A percentile compares a stretch with the other conserved stretches of the same genome.
These are phyloP conservation scores for Leptinotarsa rubiginosa DNA, from an alignment of 2,888 invertebrate genomes.

Conservation along the genomic window DNA sequence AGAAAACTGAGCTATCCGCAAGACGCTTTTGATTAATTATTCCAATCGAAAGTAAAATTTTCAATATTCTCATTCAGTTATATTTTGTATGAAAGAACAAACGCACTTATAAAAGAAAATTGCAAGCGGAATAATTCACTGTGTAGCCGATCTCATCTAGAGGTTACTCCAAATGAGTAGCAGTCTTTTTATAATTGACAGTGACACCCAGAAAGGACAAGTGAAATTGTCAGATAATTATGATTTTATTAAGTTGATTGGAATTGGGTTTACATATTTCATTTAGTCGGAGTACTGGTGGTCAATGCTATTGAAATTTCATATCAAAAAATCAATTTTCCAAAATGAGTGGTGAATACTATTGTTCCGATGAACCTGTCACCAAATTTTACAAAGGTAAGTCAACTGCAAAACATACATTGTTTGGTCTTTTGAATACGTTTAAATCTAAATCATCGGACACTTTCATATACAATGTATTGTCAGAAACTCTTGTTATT, in stretches of 20 bases:
- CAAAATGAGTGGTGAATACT: constrained; percentile 49
- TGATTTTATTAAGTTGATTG: constrained; percentile 38
- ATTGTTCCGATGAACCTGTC: constrained; percentile 36
- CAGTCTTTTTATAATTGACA: background rate
- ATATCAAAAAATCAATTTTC: constrained; percentile 7
- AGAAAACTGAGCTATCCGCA: no score
- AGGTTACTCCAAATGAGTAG: background rate
- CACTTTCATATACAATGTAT: no score
- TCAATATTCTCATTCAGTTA: no score
- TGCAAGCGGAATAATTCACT: background rate
- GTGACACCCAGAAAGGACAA: constrained; percentile 8
- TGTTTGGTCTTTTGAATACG: background rate
- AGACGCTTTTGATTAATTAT: no score
- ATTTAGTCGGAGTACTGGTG: constrained; percentile 16
- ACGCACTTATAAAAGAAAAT: no score
- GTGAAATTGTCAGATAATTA: constrained; percentile 34
- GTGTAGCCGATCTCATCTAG: background rate
- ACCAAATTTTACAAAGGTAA: constrained; percentile 45
- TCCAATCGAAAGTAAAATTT: no score
- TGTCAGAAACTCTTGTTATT: no score
- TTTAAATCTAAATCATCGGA: no score
- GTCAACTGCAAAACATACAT: constrained; percentile 14
- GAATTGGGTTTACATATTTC: constrained; percentile 34
- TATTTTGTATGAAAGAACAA: no score
- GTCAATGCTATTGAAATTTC: constrained; percentile 17